Evolutionary conservation across 2,888 invertebrate genomes (phyloP).

Genomic region (Merodon equestris): DNA sequence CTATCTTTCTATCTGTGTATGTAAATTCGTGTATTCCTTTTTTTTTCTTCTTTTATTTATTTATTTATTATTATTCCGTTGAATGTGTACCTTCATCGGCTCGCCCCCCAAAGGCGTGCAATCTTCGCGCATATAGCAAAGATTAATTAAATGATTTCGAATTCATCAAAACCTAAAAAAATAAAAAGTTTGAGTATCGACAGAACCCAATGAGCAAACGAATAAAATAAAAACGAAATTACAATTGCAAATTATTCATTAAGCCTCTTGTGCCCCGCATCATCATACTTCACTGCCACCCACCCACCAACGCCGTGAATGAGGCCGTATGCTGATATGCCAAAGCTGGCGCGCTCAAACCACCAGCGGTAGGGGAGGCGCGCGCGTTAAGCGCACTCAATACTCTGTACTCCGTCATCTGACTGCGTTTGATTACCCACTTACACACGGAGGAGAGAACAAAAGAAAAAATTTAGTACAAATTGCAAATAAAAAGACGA

Average conservation of each 20-base stretch:
- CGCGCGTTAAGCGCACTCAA: too few relatives aligned
- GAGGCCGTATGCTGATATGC: too few relatives aligned
- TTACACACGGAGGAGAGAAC: too few relatives aligned
- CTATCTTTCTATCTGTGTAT: neutral
- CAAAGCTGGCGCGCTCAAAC: too few relatives aligned
- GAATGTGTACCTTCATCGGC: constrained; percentile 31
- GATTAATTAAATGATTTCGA: constrained; percentile 64
- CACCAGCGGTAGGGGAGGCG: too few relatives aligned
- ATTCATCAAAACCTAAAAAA: constrained; percentile 9
- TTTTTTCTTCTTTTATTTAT: constrained; percentile 17
- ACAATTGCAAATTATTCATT: constrained; percentile 57
- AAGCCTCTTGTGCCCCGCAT: neutral
- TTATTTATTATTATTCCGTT: constrained; percentile 55
- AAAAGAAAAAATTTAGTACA: too few relatives aligned
- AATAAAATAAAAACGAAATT: constrained; percentile 26
- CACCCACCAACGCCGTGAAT: too few relatives aligned
- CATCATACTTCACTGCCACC: too few relatives aligned
- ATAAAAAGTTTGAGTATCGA: neutral
- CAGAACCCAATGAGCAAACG: too few relatives aligned
- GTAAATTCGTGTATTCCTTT: constrained; percentile 3
- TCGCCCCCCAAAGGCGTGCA: constrained; percentile 43
- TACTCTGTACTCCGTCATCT: too few relatives aligned
- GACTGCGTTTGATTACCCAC: too few relatives aligned
- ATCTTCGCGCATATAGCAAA: constrained; percentile 58
- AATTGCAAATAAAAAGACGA: too few relatives aligned